Base-by-base conservation (phyloP, 2,113 vertebrate genomes). In the Rhea americana region DNA sequence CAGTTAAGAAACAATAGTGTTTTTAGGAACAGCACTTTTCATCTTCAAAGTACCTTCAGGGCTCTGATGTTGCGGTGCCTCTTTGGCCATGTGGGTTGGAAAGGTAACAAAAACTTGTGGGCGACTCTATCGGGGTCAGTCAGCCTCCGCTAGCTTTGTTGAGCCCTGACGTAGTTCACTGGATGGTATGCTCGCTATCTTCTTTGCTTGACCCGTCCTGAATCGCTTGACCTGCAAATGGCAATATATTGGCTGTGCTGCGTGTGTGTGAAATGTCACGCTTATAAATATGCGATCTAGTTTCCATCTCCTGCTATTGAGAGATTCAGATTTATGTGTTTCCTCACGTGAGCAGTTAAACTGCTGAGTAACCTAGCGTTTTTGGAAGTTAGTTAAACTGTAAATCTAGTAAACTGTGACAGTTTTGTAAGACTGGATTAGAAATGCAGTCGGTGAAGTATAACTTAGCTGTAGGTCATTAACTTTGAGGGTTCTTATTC, bases 1-100 rank as follows among this genome's bases (percentile, higher is more conserved):
- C 0, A 0, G 43, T 35, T 35, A 35, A 35, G 24, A 93, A 70
- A 86, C 51, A 62, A 65, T 91, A 45, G 55, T 58, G 48, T 62
- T 91, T 37, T 85, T 81, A 86, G 76, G 81, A 93, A n/a, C 0
- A 0, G 43, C 39, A 30, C 76, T 93, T 76, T 51, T 88, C 51
- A 88, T 90, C 87, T 90, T 91, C 90, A 93, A 58, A 94, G 95
- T 0, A 0, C 83, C 95, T 90, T 47, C 58, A 5, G 4, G 67
- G 18, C 82, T 67, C 70, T 93, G 83, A 88, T 85, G 79, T 94
- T 72, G 56, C 82, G 72, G 73, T 77, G 48, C 11, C 65, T 67
- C 32, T 73, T 39, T 22, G 65, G 56, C 48, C 25, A 17, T 26
- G n/a, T 4, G 0, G 47, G 71, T 80, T 80, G 73, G 91, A 86